A percentile compares a stretch with the other conserved stretches of the same genome.
Conservation (phyloP, 2,888 invertebrate species). For the Nephrotoma guestfalica region DNA sequence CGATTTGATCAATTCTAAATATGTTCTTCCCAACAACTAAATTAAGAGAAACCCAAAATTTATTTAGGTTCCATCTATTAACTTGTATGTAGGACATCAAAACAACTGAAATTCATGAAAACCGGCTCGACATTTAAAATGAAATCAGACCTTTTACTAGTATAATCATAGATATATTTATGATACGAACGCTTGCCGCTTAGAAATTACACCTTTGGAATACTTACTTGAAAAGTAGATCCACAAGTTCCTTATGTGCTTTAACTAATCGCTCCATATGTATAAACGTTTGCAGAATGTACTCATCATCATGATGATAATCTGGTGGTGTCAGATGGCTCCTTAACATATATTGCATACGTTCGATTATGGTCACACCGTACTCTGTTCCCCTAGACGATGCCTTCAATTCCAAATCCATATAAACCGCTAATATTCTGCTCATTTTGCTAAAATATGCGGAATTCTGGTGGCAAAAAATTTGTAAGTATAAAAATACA, state of each 20-base stretch:
- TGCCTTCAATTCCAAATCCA: slow-evolving; percentile 3
- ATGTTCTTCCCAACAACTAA: not conserved
- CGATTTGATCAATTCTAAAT: not conserved
- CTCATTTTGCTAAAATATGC: not conserved
- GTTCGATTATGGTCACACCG: not conserved
- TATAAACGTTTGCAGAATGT: not conserved
- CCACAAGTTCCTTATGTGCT: not conserved
- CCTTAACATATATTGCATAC: not conserved
- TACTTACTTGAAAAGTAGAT: slow-evolving; percentile 1
- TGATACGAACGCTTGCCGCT: not conserved
- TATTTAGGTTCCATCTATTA: not conserved
- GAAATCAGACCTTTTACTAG: slow-evolving; percentile 5
- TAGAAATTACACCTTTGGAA: not conserved
- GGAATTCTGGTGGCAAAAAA: not conserved
- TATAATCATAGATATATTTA: not conserved
- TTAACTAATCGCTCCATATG: not conserved
- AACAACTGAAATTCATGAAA: not conserved
- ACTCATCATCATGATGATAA: not conserved
- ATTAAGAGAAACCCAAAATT: not conserved
- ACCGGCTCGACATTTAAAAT: slow-evolving; percentile 1
- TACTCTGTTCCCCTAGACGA: not conserved
- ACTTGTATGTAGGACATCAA: not conserved
- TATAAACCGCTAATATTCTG: not conserved
- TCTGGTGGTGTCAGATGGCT: not conserved
- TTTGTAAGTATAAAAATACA: not conserved